Evolutionary conservation across 2,797 vertebrate species (phyloP), one percentile per base, ranked within the genome.

Genomic region (Apogon hyalosoma): DNA sequence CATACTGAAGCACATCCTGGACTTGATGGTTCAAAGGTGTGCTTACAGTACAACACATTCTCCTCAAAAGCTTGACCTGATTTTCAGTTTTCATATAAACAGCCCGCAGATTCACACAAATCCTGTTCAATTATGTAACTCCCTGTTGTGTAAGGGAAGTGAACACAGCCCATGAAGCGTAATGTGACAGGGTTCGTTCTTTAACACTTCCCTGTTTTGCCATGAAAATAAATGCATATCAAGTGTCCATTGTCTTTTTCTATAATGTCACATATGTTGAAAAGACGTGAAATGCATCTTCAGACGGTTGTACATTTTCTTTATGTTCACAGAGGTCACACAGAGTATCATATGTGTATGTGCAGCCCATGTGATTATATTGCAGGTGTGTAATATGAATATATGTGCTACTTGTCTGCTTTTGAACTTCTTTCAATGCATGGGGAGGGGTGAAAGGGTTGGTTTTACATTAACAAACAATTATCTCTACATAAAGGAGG

Each of bases 71-170:
- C 57, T 72, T 89, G 88, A 90, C 90, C 88, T 88, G 83, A 55
- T 89, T 92, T 88, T 58, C 18, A 80, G 77, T 85, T 88, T 79
- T 86, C 87, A 81, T 64, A 79, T 81, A 91, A 90, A 91, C 90
- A 92, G 67, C 75, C 74, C 7, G 21, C 79, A 82, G 71, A 64
- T 53, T 77, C 74, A 77, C 73, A 76, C 55, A 70, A 56, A 69
- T 76, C 63, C 69, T 69, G 62, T 75, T 70, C 43, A 54, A 64
- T 93, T 91, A 90, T 75, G 77, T 87, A 92, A 92, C 50, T 53
- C 66, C 7, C 56, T 78, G 74, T 88, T 88, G 82, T 83, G 74
- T 85, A 84, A 86, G 51, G 55, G 69, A 73, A 79, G 69, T 70
- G 57, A 82, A 66, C 75, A 59, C 55, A 53, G 68, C 45, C 52